Conservation (phyloP, 2,888 invertebrate species). For the Megalurothrips usitatus region DNA sequence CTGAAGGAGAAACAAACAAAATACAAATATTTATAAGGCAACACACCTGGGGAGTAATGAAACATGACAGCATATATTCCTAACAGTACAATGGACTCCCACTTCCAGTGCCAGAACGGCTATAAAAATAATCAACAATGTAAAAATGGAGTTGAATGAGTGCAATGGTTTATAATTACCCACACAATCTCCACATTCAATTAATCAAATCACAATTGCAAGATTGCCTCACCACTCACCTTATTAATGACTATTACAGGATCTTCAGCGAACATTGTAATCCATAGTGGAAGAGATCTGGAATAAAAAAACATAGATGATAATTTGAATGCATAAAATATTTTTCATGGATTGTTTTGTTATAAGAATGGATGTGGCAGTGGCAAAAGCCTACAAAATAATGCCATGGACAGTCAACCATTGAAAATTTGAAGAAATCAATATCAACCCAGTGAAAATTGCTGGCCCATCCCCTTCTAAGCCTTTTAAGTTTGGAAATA, state of each 20-base stretch:
- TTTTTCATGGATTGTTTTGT: not conserved
- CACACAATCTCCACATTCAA: not conserved
- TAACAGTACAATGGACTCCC: not conserved
- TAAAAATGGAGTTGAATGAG: not conserved
- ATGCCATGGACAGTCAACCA: too few relatives aligned
- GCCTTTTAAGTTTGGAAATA: not conserved
- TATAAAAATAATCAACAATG: not conserved
- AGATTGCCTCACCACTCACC: slow-evolving; percentile 35
- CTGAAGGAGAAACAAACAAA: slow-evolving; percentile 40
- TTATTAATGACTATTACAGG: slow-evolving; percentile 39
- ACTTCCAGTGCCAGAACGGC: not conserved
- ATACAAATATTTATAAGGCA: slow-evolving; percentile 19
- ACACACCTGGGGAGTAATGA: not conserved
- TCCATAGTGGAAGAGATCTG: slow-evolving; percentile 51
- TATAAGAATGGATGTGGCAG: too few relatives aligned
- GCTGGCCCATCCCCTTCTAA: too few relatives aligned
- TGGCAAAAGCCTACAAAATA: too few relatives aligned
- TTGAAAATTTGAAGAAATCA: not conserved
- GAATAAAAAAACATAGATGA: slow-evolving; percentile 39
- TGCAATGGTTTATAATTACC: not conserved
- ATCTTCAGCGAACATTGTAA: slow-evolving; percentile 40
- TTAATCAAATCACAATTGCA: not conserved
- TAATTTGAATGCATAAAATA: slow-evolving; percentile 2
- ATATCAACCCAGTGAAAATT: not conserved
- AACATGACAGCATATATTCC: not conserved